Conservation (phyloP, 2,797 vertebrate genomes). For the Peromyscus eremicus region DNA sequence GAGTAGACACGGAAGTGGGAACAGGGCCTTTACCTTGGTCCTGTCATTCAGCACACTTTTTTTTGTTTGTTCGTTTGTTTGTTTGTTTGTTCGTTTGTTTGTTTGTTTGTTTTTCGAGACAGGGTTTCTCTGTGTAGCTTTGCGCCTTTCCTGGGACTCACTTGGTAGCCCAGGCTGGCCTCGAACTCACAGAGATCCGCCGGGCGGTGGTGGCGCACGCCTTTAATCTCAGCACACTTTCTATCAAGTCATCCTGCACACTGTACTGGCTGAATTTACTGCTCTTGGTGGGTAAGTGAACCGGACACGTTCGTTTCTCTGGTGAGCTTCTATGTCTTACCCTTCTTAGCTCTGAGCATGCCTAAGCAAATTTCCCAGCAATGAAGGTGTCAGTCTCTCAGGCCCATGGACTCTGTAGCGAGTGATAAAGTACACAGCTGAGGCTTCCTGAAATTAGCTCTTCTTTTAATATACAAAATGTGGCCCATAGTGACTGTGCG, state of each 20-base stretch:
- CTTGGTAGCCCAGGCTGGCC: too few species aligned
- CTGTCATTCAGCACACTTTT: not conserved
- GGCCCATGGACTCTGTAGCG: not conserved
- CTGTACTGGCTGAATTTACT: not conserved
- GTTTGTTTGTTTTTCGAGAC: too few species aligned
- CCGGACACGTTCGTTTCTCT: not conserved
- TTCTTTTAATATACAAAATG: not conserved
- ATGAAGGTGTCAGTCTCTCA: not conserved
- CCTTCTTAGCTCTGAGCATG: not conserved
- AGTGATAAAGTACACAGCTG: not conserved
- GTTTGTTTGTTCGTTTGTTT: too few species aligned
- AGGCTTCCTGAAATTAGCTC: not conserved
- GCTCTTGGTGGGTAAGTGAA: not conserved
- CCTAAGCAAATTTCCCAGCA: not conserved
- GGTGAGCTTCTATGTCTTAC: not conserved
- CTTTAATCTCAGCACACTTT: not conserved
- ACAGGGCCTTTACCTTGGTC: not conserved
- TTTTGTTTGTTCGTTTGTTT: too few species aligned
- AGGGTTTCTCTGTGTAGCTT: too few species aligned
- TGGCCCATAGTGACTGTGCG: not conserved
- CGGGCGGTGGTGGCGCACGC: too few species aligned
- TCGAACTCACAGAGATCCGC: too few species aligned
- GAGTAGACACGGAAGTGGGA: not conserved
- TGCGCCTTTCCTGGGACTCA: too few species aligned
- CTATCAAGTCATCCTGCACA: not conserved